Evolutionary conservation across 2,797 vertebrate species (phyloP), one percentile per base, ranked within the genome.

Genomic region (Mus minutoides): DNA sequence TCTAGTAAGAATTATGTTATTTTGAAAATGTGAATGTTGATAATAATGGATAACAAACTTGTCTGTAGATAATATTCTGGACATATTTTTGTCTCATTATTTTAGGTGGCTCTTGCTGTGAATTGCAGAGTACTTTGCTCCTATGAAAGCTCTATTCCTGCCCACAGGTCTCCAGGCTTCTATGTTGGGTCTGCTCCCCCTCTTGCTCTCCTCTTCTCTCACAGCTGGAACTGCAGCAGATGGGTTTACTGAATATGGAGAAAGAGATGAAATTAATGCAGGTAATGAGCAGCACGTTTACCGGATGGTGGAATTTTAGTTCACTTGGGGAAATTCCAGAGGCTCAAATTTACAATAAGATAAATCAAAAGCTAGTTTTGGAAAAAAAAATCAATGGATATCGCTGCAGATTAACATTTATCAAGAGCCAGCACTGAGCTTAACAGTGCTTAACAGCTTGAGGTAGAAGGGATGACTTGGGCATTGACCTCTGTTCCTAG

Each of bases 321-420:
- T 96, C 96, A 87, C 91, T 89, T 96, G 96, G 94, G 95, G 95
- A 93, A 96, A 96, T 96, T 97, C 94, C 95, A 97, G 90, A 96
- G 0, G 1, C 94, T 96, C n/a, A 91, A 94, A 92, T 91, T 56
- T 26, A 77, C 54, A 86, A 49, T 94, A 96, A 92, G 88, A 96
- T 97, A 96, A 97, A 97, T 96, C 92, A 96, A 97, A 97, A 96
- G 80, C 94, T 94, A 97, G 92, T 97, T 97, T 97, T 24, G 62
- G 91, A 43, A 94, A 49, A 96, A 96, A 77, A 96, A 96, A 77
- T 86, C 56, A 92, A 94, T 54, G 13, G 46, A 8, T 87, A 69
- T 22, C 54, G 43, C 56, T 79, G 87, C 73, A 88, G 82, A 88
- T 94, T 94, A 94, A 67, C 76, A 92, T 79, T 95, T 85, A 92